Base-by-base conservation (phyloP, 2,797 vertebrate species). In the Cyclura pinguis region DNA sequence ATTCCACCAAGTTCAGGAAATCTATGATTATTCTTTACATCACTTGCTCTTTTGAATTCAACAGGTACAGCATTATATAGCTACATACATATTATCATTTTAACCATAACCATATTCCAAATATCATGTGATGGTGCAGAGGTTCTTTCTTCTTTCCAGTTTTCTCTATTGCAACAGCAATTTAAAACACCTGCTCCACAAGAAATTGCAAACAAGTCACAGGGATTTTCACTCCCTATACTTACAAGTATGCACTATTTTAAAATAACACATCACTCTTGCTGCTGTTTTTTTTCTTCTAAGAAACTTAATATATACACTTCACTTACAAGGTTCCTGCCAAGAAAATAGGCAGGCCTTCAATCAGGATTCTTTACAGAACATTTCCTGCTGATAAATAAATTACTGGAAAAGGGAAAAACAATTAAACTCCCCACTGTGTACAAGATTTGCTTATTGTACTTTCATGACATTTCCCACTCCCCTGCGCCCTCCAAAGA, bases 301-400 rank as follows among this genome's bases (percentile, higher is more conserved):
- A 78, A 90, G 29, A 90, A 69, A 92, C 6, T 85, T 81, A 57
- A 77, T 59, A 89, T 86, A 90, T 0, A 47, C 64, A 83, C 87
- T 94, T 93, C 42, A 93, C 55, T 95, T 91, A 42, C 29, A 76
- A 59, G 90, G 91, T 81, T 95, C 88, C 90, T 95, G 67, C 90
- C 94, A 93, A 89, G 91, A 95, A 96, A 96, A 94, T 52, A 94
- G 50, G n/a, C 72, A 93, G 57, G 22, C 90, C 94, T 95, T 96
- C 89, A 91, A 92, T 93, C 55, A 95, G 50, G 32, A 94, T 84
- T 94, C 80, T 91, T 93, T 92, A 73, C 88, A 92, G 81, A 92
- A 91, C 90, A 35, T 87, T 83, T 94, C 91, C 87, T 90, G 92
- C 85, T 92, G 90, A 74, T 93, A 85, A 94, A 93, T 88, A 95